Evolutionary conservation across 2,888 invertebrate genomes (phyloP).

Genomic region (Drosophila trichaetosa): DNA sequence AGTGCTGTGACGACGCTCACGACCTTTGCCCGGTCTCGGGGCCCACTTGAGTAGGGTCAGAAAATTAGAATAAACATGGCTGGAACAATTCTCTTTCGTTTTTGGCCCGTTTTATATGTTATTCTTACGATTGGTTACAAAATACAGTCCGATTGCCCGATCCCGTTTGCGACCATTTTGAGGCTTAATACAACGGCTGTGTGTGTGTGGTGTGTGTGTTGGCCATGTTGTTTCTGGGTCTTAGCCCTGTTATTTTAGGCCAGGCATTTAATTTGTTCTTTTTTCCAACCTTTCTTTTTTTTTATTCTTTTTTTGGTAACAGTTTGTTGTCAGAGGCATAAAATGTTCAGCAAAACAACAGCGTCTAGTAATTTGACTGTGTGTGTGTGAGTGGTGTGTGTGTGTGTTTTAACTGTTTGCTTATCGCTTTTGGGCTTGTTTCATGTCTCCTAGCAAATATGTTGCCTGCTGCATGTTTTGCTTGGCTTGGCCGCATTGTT

Average conservation of each 20-base stretch:
- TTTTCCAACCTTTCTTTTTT: conserved; percentile 1
- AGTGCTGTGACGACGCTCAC: conserved; percentile 76
- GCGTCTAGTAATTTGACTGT: conserved; percentile 34
- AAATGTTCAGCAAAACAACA: conserved; percentile 41
- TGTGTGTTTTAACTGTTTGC: conserved; percentile 64
- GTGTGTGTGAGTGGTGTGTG: conserved; percentile 34
- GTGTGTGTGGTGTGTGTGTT: conserved; percentile 30
- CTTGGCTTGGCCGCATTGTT: conserved; percentile 66
- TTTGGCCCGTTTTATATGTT: conserved; percentile 49
- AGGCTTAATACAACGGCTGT: conserved; percentile 34
- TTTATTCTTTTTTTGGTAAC: conserved; percentile 69
- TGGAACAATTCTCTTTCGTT: conserved; percentile 52
- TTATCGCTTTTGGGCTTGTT: conserved; percentile 71
- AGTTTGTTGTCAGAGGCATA: conserved; percentile 60
- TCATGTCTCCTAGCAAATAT: conserved; percentile 56
- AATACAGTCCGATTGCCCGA: conserved; percentile 44
- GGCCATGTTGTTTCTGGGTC: conserved; percentile 76
- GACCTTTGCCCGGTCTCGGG: conserved; percentile 61
- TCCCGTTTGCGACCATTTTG: conserved; percentile 62
- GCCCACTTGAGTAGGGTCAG: conserved; percentile 78
- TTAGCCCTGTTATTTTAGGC: conserved; percentile 79
- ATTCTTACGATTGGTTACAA: conserved; percentile 81
- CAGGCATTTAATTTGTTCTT: conserved; percentile 56
- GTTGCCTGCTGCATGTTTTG: conserved; percentile 49
- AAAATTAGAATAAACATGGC: conserved; percentile 80